phyloP scores from a whole-genome alignment of 2,888 invertebrate genomes.

The Acanthosepion pharaonis region DNA sequence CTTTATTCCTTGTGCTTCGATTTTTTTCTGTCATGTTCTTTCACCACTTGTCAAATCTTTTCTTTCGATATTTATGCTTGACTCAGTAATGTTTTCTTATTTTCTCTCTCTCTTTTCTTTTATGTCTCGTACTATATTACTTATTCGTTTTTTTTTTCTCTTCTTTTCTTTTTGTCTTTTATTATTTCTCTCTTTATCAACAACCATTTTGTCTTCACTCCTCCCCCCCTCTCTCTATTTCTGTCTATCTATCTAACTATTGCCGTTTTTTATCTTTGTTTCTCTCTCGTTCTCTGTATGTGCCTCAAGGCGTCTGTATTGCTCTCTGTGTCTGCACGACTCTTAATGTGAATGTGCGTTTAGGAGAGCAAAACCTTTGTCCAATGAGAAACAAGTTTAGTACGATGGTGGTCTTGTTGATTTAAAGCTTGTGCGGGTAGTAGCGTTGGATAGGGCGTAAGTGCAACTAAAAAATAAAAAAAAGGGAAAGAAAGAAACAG shows the following conservation, averaged over 20 bases:
- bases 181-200: not conserved
- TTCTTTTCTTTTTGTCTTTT: too few species aligned
- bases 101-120: too few species aligned
- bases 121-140: too few species aligned
- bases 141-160: too few species aligned
- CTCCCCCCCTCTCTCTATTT: not conserved
- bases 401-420: constrained; percentile 9
- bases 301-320: not conserved
- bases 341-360: not conserved
- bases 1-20: too few species aligned
- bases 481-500: not conserved
- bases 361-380: not conserved
- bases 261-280: not conserved
- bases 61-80: too few species aligned
- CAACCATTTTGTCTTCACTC: not conserved
- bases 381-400: constrained; percentile 33
- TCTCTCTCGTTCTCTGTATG: not conserved
- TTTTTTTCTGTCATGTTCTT: too few species aligned
- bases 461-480: not conserved
- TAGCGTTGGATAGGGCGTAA: not conserved
- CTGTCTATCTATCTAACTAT: not conserved
- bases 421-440: not conserved
- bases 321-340: not conserved
- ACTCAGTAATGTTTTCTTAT: too few species aligned
- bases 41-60: too few species aligned